Percentiles rank a stretch among this genome's conserved stretches.
Conservation (phyloP, 2,113 vertebrate genomes). For the Salvelinus fontinalis region DNA sequence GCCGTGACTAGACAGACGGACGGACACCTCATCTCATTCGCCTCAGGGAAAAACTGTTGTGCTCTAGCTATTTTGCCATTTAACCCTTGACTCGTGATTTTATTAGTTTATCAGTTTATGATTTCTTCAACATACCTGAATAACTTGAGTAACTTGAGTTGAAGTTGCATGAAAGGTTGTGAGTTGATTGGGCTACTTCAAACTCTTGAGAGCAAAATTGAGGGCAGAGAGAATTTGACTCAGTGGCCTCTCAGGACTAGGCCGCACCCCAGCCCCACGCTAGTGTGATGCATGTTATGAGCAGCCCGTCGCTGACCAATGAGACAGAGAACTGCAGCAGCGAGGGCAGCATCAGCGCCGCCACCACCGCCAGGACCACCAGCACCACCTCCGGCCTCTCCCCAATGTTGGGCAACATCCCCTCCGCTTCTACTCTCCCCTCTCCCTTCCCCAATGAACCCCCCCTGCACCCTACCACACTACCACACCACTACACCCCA, state of each 20-base stretch:
- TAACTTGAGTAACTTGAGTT: neutral
- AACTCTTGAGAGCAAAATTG: conserved; percentile 13
- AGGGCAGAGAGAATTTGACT: conserved; percentile 2
- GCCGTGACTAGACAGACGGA: conserved; percentile 52
- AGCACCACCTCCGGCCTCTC: conserved; percentile 49
- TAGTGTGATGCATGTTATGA: conserved; percentile 90
- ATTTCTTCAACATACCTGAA: neutral
- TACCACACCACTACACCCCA: conserved; percentile 47
- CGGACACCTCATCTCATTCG: conserved; percentile 14
- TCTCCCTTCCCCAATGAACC: conserved; percentile 28
- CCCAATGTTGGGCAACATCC: conserved; percentile 46
- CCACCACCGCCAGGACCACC: conserved; percentile 62
- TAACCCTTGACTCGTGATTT: too few species aligned
- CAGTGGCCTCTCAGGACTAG: conserved; percentile 33
- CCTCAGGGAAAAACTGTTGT: neutral
- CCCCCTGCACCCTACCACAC: conserved; percentile 71
- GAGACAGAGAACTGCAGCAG: conserved; percentile 83
- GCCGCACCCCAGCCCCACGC: conserved; percentile 32
- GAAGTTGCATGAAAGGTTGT: neutral
- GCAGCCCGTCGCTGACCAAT: conserved; percentile 81
- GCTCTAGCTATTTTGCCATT: neutral
- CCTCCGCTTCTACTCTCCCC: conserved; percentile 34
- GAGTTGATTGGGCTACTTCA: neutral
- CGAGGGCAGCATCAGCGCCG: conserved; percentile 65
- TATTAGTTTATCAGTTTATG: neutral